These are phyloP conservation scores for Pelagia noctiluca DNA, from an alignment of 30 jellyfish, hydroid and myxozoan species.

Conservation along the genomic window DNA sequence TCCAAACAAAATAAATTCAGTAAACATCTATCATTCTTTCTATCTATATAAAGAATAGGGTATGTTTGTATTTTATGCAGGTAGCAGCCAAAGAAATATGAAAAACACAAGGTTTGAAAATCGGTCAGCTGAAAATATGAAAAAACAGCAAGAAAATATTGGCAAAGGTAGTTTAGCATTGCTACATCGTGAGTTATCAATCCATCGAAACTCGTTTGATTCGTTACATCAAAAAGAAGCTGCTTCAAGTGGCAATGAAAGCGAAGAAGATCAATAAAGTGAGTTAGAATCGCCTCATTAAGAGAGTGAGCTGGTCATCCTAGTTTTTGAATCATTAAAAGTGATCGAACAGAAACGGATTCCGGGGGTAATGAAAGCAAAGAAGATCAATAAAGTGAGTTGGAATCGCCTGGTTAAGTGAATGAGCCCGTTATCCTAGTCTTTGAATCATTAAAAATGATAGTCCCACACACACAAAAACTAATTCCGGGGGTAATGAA, in stretches of 20 bases:
- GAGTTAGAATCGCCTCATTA: no score
- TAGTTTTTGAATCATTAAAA: no score
- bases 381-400: neutral
- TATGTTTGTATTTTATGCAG: neutral
- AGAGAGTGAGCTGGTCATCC: no score
- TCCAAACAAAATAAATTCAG: no score
- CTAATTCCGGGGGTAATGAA: neutral
- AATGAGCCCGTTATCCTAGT: no score
- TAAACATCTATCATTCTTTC: no score
- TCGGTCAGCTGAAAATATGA: no score
- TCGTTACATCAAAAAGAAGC: neutral
- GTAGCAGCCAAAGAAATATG: neutral
- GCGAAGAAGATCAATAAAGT: neutral
- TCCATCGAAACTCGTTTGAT: slow-evolving; percentile 29
- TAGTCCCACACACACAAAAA: neutral
- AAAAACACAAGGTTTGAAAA: no score
- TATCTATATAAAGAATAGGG: neutral
- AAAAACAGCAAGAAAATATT: neutral
- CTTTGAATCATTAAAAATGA: no score
- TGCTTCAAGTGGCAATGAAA: neutral
- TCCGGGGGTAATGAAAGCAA: neutral
- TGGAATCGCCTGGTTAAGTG: no score
- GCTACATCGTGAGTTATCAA: neutral
- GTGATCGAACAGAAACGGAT: neutral
- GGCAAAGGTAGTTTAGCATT: neutral